phyloP scores from a whole-genome alignment of 2,797 vertebrate genomes.

The Xyrichtys novacula region DNA sequence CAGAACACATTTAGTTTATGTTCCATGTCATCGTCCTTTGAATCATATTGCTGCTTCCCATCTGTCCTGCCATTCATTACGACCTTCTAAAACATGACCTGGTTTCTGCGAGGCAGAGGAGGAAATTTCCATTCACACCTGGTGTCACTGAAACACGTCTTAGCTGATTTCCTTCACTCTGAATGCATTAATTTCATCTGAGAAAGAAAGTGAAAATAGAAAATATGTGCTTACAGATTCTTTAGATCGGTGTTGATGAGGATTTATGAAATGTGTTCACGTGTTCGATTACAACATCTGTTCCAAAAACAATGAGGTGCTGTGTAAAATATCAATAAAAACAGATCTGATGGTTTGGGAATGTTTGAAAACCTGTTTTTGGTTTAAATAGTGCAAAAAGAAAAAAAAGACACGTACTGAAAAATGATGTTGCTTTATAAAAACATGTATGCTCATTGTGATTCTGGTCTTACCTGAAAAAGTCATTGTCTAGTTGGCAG shows the following conservation, averaged over 20 bases:
- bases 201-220: conserved; percentile 8
- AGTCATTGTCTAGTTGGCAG: no score
- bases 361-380: no score
- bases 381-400: no score
- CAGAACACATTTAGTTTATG: conserved; percentile 30
- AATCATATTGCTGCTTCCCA: conserved; percentile 29
- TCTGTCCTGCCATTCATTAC: conserved; percentile 39
- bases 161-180: conserved; percentile 22
- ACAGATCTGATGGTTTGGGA: no score
- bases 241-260: not conserved
- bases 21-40: conserved; percentile 41
- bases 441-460: no score
- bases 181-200: conserved; percentile 6
- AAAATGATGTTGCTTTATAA: no score
- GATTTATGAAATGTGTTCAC: not conserved
- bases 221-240: conserved; percentile 1
- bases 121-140: conserved; percentile 50
- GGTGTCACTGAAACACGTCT: conserved; percentile 30
- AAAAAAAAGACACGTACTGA: no score
- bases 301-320: no score
- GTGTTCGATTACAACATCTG: no score
- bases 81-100: conserved; percentile 46
- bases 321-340: no score
- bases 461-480: no score
- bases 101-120: conserved; percentile 33